Conservation (phyloP, 2,797 vertebrate genomes). For the Molossus molossus region DNA sequence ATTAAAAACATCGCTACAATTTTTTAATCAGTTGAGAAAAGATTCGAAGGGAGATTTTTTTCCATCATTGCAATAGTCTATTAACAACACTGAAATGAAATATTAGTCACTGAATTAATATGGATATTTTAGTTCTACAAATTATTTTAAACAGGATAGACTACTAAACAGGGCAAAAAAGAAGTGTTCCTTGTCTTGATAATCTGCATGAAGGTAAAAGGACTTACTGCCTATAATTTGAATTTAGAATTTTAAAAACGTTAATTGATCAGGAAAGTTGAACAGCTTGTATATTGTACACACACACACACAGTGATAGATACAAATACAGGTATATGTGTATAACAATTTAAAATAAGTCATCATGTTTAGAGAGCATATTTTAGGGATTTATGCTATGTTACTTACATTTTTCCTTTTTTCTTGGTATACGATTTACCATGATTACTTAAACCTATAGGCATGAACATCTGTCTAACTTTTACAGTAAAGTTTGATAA, state of each 20-base stretch:
- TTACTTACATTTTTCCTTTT: neutral
- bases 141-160: neutral
- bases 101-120: neutral
- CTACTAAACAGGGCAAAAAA: neutral
- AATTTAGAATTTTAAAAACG: slow-evolving; percentile 13
- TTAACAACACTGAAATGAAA: neutral
- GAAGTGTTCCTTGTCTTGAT: neutral
- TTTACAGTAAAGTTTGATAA: neutral
- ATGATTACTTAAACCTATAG: neutral
- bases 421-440: neutral
- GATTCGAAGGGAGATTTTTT: neutral
- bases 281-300: neutral
- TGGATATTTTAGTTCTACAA: neutral
- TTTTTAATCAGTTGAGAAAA: slow-evolving; percentile 8
- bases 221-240: fast-evolving
- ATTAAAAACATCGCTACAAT: neutral
- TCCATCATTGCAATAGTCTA: neutral
- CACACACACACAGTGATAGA: neutral
- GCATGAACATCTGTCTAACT: neutral
- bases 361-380: neutral
- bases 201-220: neutral
- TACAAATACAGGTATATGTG: neutral
- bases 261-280: neutral
- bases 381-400: neutral
- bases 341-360: neutral